A percentile compares a stretch with the other conserved stretches of the same genome.
phyloP scores from a whole-genome alignment of 2,888 invertebrate genomes.

The Oscheius sp. region DNA sequence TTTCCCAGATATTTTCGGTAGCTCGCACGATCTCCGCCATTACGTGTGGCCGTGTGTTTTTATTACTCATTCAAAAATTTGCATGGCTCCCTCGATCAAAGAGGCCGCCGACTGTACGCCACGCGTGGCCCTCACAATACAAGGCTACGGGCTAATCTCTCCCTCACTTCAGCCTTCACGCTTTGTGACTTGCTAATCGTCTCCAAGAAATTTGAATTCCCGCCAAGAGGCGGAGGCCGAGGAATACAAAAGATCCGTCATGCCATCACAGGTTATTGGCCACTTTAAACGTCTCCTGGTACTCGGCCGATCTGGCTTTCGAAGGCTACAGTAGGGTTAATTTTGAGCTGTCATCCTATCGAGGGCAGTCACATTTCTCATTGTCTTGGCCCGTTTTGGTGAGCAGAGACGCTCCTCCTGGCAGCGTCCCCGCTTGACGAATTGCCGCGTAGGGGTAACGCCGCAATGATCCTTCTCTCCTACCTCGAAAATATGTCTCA shows the following conservation, averaged over 20 bases:
- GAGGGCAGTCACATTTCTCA: slow-evolving; percentile 21
- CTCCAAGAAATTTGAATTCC: no score
- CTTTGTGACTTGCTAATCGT: no score
- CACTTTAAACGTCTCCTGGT: slow-evolving; percentile 10
- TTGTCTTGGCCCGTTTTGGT: slow-evolving; percentile 10
- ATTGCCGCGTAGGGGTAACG: slow-evolving; percentile 23
- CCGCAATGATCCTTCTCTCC: slow-evolving; percentile 5
- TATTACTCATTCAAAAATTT: slow-evolving; percentile 29
- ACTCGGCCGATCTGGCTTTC: not conserved
- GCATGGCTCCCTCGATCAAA: slow-evolving; percentile 10
- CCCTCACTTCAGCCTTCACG: not conserved
- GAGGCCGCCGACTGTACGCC: slow-evolving; percentile 6
- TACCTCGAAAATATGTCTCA: not conserved
- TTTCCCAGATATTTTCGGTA: not conserved
- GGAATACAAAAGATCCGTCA: slow-evolving; percentile 23
- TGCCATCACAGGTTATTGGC: slow-evolving; percentile 26
- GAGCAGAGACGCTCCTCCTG: slow-evolving; percentile 9
- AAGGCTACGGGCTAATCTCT: slow-evolving; percentile 6
- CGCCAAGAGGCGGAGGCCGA: no score
- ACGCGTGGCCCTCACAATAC: slow-evolving; percentile 18
- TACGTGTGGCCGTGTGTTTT: slow-evolving; percentile 7
- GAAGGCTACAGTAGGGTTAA: no score
- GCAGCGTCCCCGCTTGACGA: slow-evolving; percentile 14
- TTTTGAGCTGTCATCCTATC: no score
- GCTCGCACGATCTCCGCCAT: not conserved